phyloP scores from a whole-genome alignment of 2,888 invertebrate species.

The Epiblema foenella region DNA sequence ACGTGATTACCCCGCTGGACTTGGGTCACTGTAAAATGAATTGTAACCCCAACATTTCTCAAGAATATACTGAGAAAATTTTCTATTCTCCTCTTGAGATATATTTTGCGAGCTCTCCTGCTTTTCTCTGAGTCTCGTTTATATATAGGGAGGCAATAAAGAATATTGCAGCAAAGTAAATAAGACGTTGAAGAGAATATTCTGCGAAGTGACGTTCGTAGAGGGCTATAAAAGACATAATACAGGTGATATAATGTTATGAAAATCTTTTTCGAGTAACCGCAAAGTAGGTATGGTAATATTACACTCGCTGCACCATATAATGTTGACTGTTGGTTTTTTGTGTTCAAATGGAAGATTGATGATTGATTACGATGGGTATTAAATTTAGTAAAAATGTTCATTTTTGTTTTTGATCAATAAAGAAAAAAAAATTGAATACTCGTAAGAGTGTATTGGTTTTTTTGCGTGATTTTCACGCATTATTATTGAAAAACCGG shows the following conservation, averaged over 20 bases:
- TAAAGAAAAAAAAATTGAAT: too few species aligned
- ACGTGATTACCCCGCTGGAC: too few species aligned
- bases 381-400: too few species aligned
- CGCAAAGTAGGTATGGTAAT: neutral
- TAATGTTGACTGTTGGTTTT: too few species aligned
- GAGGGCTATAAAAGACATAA: constrained; percentile 18
- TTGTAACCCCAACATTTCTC: neutral
- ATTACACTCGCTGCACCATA: too few species aligned
- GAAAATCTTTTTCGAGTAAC: neutral
- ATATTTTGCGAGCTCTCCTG: constrained; percentile 3
- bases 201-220: neutral
- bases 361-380: too few species aligned
- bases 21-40: too few species aligned
- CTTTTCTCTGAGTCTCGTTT: neutral
- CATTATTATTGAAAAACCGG: too few species aligned
- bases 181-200: constrained; percentile 11
- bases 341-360: too few species aligned
- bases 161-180: constrained; percentile 20
- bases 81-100: neutral
- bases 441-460: too few species aligned
- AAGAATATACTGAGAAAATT: constrained; percentile 18
- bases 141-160: constrained; percentile 16
- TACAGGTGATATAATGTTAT: neutral
- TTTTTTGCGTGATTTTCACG: too few species aligned
- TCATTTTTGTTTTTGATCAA: too few species aligned